A percentile compares a stretch with the other conserved stretches of the same genome.
Conservation (phyloP, 2,113 vertebrate species). For the Mola mola region DNA sequence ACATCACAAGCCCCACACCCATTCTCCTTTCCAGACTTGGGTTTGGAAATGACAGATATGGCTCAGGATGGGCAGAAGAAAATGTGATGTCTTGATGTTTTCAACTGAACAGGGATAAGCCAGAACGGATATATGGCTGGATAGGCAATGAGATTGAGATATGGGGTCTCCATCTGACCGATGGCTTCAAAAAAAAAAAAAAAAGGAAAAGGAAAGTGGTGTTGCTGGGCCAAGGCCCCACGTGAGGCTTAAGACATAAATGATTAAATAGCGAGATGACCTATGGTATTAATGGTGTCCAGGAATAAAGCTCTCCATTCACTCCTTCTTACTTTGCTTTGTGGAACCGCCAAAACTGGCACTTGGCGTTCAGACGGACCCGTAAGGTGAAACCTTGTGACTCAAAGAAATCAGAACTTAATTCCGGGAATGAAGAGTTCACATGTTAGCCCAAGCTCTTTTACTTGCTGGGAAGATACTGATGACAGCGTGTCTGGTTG, state of each 20-base stretch:
- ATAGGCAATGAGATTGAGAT: slow-evolving; percentile 75
- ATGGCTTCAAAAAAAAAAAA: slow-evolving; percentile 69
- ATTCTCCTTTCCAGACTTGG: slow-evolving; percentile 55
- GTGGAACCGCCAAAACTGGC: too few relatives aligned
- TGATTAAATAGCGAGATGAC: slow-evolving; percentile 70
- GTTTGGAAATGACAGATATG: slow-evolving; percentile 72
- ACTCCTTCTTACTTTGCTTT: too few relatives aligned
- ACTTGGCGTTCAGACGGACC: too few relatives aligned
- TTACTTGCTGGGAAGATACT: slow-evolving; percentile 64
- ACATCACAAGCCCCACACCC: slow-evolving; percentile 73
- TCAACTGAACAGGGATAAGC: slow-evolving; percentile 74
- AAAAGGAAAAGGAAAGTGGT: too few relatives aligned
- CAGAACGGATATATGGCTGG: slow-evolving; percentile 73
- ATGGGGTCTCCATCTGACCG: slow-evolving; percentile 69
- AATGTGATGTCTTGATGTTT: slow-evolving; percentile 77
- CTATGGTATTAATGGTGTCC: slow-evolving; percentile 52
- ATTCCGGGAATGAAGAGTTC: slow-evolving; percentile 13
- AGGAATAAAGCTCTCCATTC: slow-evolving; percentile 16
- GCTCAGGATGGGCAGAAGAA: slow-evolving; percentile 62
- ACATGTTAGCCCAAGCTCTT: slow-evolving; percentile 29
- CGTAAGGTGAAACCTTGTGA: background rate
- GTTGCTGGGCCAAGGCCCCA: slow-evolving; percentile 50
- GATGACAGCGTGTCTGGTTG: slow-evolving; percentile 77
- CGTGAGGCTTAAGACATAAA: slow-evolving; percentile 66
- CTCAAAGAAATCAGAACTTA: slow-evolving; percentile 6